Evolutionary conservation across 2,113 vertebrate genomes (phyloP).

Genomic region (Hipposideros armiger): DNA sequence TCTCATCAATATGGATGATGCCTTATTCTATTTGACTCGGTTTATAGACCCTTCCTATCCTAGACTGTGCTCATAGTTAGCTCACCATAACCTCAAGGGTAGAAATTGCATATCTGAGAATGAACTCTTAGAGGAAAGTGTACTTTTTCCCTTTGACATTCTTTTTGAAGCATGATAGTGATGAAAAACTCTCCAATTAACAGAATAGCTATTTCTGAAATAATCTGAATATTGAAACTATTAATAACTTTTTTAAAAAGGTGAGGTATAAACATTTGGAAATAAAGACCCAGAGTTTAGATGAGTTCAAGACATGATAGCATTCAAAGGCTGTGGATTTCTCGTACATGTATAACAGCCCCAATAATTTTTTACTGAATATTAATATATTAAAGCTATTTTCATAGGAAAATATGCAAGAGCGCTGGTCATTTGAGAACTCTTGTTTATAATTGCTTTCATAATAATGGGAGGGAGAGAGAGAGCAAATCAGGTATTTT

Average conservation of each 20-base stretch:
- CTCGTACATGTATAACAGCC: not conserved
- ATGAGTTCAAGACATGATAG: slow-evolving; percentile 10
- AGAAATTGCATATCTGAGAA: not conserved
- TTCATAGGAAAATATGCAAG: not conserved
- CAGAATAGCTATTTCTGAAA: not conserved
- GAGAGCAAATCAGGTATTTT: not conserved
- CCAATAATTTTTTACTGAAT: not conserved
- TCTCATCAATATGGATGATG: not conserved
- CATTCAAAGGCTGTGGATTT: not conserved
- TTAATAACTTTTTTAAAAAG: slow-evolving; percentile 35
- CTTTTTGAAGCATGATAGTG: not conserved
- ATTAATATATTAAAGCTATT: slow-evolving; percentile 31
- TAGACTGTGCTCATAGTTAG: not conserved
- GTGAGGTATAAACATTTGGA: not conserved
- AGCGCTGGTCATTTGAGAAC: not conserved
- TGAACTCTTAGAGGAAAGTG: slow-evolving; percentile 13
- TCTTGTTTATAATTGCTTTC: not conserved
- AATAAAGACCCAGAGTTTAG: not conserved
- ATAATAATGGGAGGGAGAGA: not conserved
- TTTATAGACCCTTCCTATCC: not conserved
- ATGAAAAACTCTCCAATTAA: not conserved
- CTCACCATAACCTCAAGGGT: not conserved
- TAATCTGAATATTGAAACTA: not conserved
- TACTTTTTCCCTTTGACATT: not conserved
- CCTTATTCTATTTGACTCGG: not conserved